Evolutionary conservation across 1,140 invertebrate genomes (phyloP).

Genomic region (Solenopsis invicta): DNA sequence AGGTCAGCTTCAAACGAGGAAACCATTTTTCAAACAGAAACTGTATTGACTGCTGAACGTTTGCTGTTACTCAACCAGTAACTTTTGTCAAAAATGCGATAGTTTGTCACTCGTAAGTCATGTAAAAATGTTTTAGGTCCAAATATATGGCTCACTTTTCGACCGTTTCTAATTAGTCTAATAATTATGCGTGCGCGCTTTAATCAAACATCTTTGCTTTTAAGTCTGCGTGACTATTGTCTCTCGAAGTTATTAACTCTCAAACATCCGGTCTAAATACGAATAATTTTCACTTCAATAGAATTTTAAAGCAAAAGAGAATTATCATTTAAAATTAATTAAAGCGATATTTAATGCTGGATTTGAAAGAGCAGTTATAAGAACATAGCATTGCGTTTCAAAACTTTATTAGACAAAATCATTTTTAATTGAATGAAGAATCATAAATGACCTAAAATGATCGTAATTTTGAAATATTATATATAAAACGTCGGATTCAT

Average conservation of each 20-base stretch:
- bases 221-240: neutral
- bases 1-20: neutral
- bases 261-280: neutral
- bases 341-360: neutral
- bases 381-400: neutral
- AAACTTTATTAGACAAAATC: neutral
- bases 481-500: neutral
- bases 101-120: neutral
- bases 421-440: slow-evolving; percentile 31
- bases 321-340: neutral
- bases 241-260: neutral
- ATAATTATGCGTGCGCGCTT: neutral
- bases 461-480: slow-evolving; percentile 14
- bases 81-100: neutral
- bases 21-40: slow-evolving; percentile 25
- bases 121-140: neutral
- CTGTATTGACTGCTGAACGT: neutral
- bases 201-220: slow-evolving; percentile 6
- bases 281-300: neutral
- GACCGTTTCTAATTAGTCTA: neutral
- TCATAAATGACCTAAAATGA: neutral
- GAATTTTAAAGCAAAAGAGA: neutral
- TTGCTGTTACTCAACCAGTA: neutral
- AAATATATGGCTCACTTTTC: no score
- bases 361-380: neutral